These are phyloP conservation scores for Ptilonorhynchus violaceus DNA, from an alignment of 2,113 vertebrate species.

Conservation along the genomic window DNA sequence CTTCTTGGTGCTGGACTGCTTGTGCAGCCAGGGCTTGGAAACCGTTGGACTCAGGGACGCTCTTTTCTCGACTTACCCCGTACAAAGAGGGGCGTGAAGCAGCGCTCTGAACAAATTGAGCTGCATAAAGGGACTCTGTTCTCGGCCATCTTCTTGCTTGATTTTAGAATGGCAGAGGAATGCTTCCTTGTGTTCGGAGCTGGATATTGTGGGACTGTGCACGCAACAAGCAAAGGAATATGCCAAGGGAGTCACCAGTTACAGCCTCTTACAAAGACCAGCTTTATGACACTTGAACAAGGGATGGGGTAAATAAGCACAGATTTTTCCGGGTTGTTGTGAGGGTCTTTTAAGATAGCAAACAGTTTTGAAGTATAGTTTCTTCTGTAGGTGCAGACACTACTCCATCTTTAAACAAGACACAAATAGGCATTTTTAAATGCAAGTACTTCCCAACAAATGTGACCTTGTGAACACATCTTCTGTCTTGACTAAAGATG, in stretches of 20 bases:
- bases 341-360: background rate
- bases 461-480: background rate
- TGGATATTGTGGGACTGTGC: background rate
- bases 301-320: background rate
- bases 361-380: background rate
- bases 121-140: slow-evolving; percentile 43
- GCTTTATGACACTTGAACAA: background rate
- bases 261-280: slow-evolving; percentile 7
- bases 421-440: background rate
- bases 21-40: background rate
- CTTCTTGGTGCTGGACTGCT: background rate
- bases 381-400: background rate
- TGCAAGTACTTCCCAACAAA: background rate
- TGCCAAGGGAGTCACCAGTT: background rate
- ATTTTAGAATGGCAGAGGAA: background rate
- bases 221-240: background rate
- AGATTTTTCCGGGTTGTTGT: background rate
- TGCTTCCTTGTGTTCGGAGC: slow-evolving; percentile 17
- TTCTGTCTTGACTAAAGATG: background rate
- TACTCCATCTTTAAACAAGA: background rate
- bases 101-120: background rate
- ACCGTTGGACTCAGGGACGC: background rate
- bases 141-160: background rate
- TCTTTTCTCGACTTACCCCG: background rate
- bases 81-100: background rate